A percentile compares a stretch with the other conserved stretches of the same genome.
Evolutionary conservation across 1,140 invertebrate genomes (phyloP).

Genomic region (Cyrtorhinus lividipennis): DNA sequence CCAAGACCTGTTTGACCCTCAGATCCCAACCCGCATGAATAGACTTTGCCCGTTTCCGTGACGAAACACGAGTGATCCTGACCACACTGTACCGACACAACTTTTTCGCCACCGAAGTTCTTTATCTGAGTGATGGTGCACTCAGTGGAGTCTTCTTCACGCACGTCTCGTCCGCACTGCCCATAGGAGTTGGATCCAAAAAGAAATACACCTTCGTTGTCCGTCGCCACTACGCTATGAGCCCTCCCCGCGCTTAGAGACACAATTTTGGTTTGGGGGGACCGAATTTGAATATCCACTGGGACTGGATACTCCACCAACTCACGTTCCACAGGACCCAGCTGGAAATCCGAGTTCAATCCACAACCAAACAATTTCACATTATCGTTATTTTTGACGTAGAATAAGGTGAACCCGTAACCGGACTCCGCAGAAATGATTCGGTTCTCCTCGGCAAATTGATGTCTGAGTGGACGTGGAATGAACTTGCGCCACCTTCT

Average conservation of each 20-base stretch:
- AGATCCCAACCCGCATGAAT: constrained; percentile 81
- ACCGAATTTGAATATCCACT: constrained; percentile 52
- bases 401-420: constrained; percentile 79
- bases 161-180: constrained; percentile 76
- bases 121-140: constrained; percentile 50
- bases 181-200: constrained; percentile 89
- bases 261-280: constrained; percentile 35
- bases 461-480: constrained; percentile 19
- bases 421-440: constrained; percentile 54
- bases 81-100: constrained; percentile 61
- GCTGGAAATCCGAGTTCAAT: constrained; percentile 82
- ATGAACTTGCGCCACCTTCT: constrained; percentile 14
- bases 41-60: constrained; percentile 64
- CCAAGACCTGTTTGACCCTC: constrained; percentile 88
- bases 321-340: constrained; percentile 45
- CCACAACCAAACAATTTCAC: constrained; percentile 72
- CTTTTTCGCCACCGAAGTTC: constrained; percentile 43
- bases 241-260: constrained; percentile 55
- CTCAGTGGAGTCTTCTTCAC: constrained; percentile 45
- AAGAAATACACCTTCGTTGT: constrained; percentile 61
- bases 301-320: constrained; percentile 58
- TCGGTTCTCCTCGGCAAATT: constrained; percentile 21
- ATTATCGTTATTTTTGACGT: constrained; percentile 46
- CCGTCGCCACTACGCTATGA: constrained; percentile 67
- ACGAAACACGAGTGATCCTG: constrained; percentile 80